phyloP scores from a whole-genome alignment of 1,140 invertebrate genomes.

The Aleiodes sp. region DNA sequence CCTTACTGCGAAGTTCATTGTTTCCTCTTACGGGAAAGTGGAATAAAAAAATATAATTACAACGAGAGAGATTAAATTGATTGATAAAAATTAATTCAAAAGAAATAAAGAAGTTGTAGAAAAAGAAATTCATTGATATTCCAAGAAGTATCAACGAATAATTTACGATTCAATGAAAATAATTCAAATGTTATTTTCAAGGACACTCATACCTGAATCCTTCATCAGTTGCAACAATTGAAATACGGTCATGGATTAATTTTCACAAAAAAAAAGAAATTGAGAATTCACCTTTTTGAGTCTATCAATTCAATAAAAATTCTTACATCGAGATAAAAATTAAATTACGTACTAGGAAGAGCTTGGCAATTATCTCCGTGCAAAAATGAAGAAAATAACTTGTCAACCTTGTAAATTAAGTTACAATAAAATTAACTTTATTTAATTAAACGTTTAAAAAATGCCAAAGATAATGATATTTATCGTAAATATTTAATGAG shows the following conservation, averaged over 20 bases:
- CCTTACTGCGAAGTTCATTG: too few species aligned
- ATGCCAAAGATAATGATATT: background rate
- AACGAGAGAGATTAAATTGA: too few species aligned
- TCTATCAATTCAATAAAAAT: background rate
- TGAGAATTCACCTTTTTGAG: background rate
- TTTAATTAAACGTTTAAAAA: background rate
- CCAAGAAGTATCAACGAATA: background rate
- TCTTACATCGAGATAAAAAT: background rate
- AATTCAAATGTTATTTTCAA: constrained; percentile 27
- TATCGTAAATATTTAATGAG: constrained; percentile 1
- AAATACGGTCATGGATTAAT: constrained; percentile 20
- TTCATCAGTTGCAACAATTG: constrained; percentile 22
- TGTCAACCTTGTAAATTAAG: background rate
- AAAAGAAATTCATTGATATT: background rate
- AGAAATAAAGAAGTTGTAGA: too few species aligned
- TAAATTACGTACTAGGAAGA: background rate
- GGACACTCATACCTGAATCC: constrained; percentile 28
- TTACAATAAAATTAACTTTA: background rate
- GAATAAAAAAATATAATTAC: too few species aligned
- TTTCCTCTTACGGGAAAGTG: too few species aligned
- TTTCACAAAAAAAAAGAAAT: background rate
- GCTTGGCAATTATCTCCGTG: background rate
- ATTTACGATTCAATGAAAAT: constrained; percentile 20
- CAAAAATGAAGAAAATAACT: background rate
- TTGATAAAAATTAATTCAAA: too few species aligned